A percentile compares a stretch with the other conserved stretches of the same genome.
Conservation (phyloP, 2,888 invertebrate genomes). For the Ichneumoninae sp. region DNA sequence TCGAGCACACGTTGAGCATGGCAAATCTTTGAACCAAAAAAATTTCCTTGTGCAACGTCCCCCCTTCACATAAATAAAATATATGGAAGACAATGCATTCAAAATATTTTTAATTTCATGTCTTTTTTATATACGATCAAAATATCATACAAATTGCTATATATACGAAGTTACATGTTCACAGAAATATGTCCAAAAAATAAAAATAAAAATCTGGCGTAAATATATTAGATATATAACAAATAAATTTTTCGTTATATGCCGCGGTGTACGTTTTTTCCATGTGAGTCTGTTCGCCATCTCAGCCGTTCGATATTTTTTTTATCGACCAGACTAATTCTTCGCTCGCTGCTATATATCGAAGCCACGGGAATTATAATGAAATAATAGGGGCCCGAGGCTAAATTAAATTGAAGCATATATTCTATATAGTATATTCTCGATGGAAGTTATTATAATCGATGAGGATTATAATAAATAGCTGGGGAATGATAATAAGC, state of each 20-base stretch:
- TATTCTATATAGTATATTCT: constrained; percentile 13
- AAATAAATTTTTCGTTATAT: background rate
- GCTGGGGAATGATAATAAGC: constrained; percentile 41
- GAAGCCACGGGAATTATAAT: constrained; percentile 16
- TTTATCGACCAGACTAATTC: constrained; percentile 8
- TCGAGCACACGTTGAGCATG: constrained; percentile 41
- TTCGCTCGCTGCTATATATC: background rate
- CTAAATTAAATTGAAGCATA: constrained; percentile 35
- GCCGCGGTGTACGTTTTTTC: background rate
- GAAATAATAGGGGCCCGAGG: constrained; percentile 15
- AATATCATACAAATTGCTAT: background rate
- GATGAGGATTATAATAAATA: constrained; percentile 48
- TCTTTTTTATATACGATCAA: background rate
- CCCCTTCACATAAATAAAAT: background rate
- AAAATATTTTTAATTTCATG: background rate
- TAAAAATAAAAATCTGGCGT: background rate
- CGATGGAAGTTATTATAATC: constrained; percentile 42
- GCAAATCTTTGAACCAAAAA: background rate
- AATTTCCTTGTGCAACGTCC: background rate
- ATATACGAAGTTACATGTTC: background rate
- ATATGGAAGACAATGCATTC: background rate
- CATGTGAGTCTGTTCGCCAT: background rate
- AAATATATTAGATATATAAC: too few species aligned
- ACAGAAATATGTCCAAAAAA: background rate
- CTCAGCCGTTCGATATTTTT: background rate